Evolutionary conservation across 1,140 invertebrate species (phyloP), one percentile per base, ranked within the genome.

Genomic region (Camponotus floridanus): DNA sequence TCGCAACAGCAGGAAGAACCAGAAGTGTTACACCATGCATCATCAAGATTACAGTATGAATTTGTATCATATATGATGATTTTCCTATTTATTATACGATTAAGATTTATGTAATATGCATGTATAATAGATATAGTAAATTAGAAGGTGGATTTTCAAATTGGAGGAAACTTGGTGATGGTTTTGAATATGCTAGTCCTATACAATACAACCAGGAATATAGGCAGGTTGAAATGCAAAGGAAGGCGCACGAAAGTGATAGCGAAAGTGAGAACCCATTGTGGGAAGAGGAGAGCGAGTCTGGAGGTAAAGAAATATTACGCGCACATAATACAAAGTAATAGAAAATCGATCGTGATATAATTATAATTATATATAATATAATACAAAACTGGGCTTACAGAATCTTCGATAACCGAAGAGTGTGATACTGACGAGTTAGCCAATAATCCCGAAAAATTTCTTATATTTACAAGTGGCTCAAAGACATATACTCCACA

Each of bases 401-500:
- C 59, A 94, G 94, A 93, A 85, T 91, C 92, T n/a, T 92, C 93
- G 62, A 91, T 91, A 18, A 88, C 91, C 21, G 94, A 95, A 76
- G 95, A 95, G 68, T 94, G 96, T 85, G 95, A 96, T 73, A 94
- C 95, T 73, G 96, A 96, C 76, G 95, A 94, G 39, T 90, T 95
- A 65, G 92, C 94, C n/a, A 95, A 96, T 86, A 93, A 95, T 76
- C 95, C 95, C 13, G 97, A 97, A 85, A 98, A 98, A 92, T 97
- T 97, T 93, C 95, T 98, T 18, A 98, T 98, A 87, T 98, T 98
- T 93, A 98, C 98, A 8, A 98, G 97, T 70, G 98, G 98, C 0
- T 97, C 97, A 11, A 97, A 97, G 94, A 98, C 98, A 0, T 98
- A 98, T 90, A 98, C 97, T 3, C 98, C 98, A 0, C 98, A 98